Evolutionary conservation across 2,888 invertebrate genomes (phyloP).

Genomic region (Tortrix viridana): DNA sequence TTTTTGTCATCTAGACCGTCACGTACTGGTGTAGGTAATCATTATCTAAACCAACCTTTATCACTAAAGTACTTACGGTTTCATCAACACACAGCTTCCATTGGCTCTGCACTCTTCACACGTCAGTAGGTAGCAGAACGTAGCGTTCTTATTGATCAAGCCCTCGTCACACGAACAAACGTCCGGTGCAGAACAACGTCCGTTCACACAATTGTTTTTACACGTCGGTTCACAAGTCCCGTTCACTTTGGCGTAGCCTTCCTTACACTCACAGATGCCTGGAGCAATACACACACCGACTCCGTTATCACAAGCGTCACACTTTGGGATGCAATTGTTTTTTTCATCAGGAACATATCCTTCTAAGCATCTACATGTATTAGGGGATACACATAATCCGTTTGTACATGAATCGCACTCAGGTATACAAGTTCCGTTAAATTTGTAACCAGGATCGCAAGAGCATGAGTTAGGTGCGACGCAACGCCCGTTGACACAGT

Average conservation of each 20-base stretch:
- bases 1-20: neutral
- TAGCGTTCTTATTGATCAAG: slow-evolving; percentile 43
- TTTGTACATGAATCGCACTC: slow-evolving; percentile 21
- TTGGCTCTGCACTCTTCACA: slow-evolving; percentile 14
- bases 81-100: slow-evolving; percentile 8
- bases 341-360: slow-evolving; percentile 23
- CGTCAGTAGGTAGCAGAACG: neutral
- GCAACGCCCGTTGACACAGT: slow-evolving; percentile 22
- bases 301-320: slow-evolving; percentile 70
- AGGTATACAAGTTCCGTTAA: slow-evolving; percentile 27
- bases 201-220: slow-evolving; percentile 52
- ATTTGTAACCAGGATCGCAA: slow-evolving; percentile 22
- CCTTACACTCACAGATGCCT: slow-evolving; percentile 83
- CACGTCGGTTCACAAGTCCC: slow-evolving; percentile 54
- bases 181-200: slow-evolving; percentile 45
- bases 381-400: slow-evolving; percentile 45
- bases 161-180: slow-evolving; percentile 48
- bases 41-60: no score
- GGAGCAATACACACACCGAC: slow-evolving; percentile 80
- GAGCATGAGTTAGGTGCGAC: slow-evolving; percentile 20
- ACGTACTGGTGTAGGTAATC: no score
- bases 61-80: slow-evolving; percentile 10
- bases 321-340: slow-evolving; percentile 43
- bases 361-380: slow-evolving; percentile 48
- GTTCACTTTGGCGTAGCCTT: slow-evolving; percentile 70